phyloP scores from a whole-genome alignment of 2,888 invertebrate genomes.

The Tenodera sinensis region DNA sequence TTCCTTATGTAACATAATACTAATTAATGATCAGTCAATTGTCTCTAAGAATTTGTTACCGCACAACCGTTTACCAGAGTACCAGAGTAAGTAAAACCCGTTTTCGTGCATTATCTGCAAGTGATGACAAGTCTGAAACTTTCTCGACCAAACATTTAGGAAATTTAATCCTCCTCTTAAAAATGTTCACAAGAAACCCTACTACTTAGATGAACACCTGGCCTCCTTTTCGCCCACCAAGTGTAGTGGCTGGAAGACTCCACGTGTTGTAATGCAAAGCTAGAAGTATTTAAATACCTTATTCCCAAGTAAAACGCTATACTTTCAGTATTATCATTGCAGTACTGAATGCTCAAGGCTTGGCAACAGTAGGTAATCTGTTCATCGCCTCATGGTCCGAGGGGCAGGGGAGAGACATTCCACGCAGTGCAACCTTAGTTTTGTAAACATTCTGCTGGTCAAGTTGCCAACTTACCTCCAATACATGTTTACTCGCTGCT shows the following conservation, averaged over 20 bases:
- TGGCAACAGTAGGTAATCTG: too few species aligned
- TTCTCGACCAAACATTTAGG: not conserved
- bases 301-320: too few species aligned
- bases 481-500: too few species aligned
- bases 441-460: too few species aligned
- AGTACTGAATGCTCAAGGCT: too few species aligned
- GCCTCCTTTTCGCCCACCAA: not conserved
- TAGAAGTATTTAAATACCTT: too few species aligned
- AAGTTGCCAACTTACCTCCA: too few species aligned
- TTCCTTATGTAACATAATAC: not conserved
- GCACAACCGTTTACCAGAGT: not conserved
- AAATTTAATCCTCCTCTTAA: not conserved
- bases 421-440: too few species aligned
- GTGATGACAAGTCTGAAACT: not conserved
- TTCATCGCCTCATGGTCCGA: too few species aligned
- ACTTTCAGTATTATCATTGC: too few species aligned
- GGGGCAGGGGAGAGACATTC: too few species aligned
- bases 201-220: not conserved
- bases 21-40: not conserved
- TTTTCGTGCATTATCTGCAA: not conserved
- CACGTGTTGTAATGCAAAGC: too few species aligned
- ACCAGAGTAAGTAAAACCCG: not conserved
- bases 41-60: not conserved
- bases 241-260: not conserved
- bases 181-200: not conserved